Conservation (phyloP, 2,797 vertebrate genomes). For the Sarcoramphus papa region DNA sequence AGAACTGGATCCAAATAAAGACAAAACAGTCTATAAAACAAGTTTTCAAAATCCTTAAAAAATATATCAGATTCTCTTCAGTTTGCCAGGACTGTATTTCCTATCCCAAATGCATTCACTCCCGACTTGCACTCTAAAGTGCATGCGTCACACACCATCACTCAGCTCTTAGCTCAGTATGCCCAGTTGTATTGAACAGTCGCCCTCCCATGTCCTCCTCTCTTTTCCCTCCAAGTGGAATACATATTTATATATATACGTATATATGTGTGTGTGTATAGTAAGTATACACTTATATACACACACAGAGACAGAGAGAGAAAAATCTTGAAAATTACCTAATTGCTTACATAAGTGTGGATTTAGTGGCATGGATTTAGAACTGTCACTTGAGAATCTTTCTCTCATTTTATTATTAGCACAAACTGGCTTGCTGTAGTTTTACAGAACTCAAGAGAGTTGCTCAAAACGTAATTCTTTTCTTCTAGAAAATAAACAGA, state of each 20-base stretch:
- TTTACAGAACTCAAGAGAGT: not conserved
- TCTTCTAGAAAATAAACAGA: not conserved
- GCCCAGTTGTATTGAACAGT: not conserved
- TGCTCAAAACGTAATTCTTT: not conserved
- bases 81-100: not conserved
- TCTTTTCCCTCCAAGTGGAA: not conserved
- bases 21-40: not conserved
- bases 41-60: not conserved
- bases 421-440: not conserved
- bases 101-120: not conserved
- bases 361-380: not conserved
- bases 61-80: not conserved
- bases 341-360: not conserved
- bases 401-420: not conserved
- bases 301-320: not conserved
- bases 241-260: not conserved
- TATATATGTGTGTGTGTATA: not conserved
- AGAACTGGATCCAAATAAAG: not conserved
- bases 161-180: not conserved
- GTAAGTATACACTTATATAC: not conserved
- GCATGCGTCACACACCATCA: not conserved
- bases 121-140: not conserved
- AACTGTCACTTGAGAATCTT: not conserved
- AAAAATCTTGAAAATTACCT: not conserved
- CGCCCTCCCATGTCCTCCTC: not conserved